Percentiles rank a stretch among this genome's conserved stretches.
phyloP scores from a whole-genome alignment of 2,797 vertebrate genomes.

The Tokudaia muenninki region DNA sequence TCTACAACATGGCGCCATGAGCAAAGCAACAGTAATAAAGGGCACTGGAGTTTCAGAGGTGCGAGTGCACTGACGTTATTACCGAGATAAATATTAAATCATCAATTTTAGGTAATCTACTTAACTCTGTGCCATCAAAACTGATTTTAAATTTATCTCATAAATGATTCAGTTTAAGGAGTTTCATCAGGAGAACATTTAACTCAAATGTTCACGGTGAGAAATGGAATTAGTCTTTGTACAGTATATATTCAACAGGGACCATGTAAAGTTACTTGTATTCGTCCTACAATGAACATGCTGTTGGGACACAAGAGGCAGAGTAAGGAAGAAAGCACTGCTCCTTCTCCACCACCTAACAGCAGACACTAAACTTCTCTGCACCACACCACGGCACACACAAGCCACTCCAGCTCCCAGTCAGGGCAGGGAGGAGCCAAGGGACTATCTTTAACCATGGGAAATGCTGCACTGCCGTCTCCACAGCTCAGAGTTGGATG shows the following conservation, averaged over 20 bases:
- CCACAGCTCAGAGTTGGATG: background rate
- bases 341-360: background rate
- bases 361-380: fast-evolving
- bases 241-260: background rate
- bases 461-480: background rate
- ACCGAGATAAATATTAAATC: background rate
- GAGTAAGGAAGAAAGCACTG: fast-evolving
- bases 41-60: background rate
- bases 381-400: fast-evolving
- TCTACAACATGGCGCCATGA: background rate
- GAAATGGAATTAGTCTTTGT: background rate
- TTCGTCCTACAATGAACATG: background rate
- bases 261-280: background rate
- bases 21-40: background rate
- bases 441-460: background rate
- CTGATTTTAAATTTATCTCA: slow-evolving; percentile 6
- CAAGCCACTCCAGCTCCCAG: background rate
- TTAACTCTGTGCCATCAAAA: background rate
- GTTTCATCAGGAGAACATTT: slow-evolving; percentile 15
- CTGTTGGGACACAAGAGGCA: background rate
- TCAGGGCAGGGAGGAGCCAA: background rate
- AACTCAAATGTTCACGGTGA: background rate
- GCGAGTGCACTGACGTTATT: background rate
- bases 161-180: slow-evolving; percentile 28
- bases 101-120: background rate